A percentile compares a stretch with the other conserved stretches of the same genome.
These are phyloP conservation scores for Nezara viridula DNA, from an alignment of 2,888 invertebrate species.

Conservation along the genomic window DNA sequence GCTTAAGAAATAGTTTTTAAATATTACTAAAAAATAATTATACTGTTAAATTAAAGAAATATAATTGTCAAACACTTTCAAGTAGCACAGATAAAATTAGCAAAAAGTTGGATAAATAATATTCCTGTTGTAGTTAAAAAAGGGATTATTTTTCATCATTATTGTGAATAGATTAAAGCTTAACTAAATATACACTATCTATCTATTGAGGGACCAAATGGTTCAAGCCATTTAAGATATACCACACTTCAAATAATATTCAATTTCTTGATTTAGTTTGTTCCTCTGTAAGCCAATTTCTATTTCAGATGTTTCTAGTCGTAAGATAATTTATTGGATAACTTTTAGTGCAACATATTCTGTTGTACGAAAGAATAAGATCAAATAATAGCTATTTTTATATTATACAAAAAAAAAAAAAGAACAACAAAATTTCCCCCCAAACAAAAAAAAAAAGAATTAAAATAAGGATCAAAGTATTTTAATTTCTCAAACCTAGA, in stretches of 20 bases:
- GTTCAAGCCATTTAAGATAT: constrained; percentile 51
- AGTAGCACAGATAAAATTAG: background rate
- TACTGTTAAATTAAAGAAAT: background rate
- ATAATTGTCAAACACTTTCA: constrained; percentile 19
- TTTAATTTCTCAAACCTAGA: constrained; percentile 8
- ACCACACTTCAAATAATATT: constrained; percentile 41
- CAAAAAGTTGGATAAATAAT: constrained; percentile 2
- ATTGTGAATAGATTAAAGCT: constrained; percentile 38
- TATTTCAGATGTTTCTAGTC: constrained; percentile 53
- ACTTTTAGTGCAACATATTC: background rate
- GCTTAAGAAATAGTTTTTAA: constrained; percentile 21
- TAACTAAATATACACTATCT: constrained; percentile 49
- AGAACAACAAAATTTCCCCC: background rate
- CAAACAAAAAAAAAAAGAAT: background rate
- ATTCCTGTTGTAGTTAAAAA: constrained; percentile 21
- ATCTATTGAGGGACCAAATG: constrained; percentile 59
- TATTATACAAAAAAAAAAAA: too few relatives aligned
- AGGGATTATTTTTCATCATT: constrained; percentile 23
- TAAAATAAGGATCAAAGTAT: background rate
- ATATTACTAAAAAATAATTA: background rate
- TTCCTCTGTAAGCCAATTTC: constrained; percentile 37
- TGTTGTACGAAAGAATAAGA: constrained; percentile 47
- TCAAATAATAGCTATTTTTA: constrained; percentile 54
- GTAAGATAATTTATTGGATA: constrained; percentile 52
- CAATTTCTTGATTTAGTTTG: constrained; percentile 3